phyloP scores from a whole-genome alignment of 2,888 invertebrate species.

The Pseudolycoriella hygida region DNA sequence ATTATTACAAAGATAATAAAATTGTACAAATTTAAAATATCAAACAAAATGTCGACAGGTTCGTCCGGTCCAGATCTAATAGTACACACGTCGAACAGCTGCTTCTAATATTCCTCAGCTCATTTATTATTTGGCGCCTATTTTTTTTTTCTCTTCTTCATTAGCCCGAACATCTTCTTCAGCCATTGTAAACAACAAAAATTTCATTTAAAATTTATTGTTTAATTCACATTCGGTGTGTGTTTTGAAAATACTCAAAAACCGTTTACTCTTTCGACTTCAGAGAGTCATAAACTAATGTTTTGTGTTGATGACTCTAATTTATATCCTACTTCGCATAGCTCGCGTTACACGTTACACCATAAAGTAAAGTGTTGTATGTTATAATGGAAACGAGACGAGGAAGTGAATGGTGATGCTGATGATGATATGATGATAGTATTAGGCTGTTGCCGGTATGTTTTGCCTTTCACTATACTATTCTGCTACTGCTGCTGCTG shows the following conservation, averaged over 20 bases:
- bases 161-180: not conserved
- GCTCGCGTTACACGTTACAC: not conserved
- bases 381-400: constrained; percentile 1
- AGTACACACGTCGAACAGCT: not conserved
- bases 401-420: constrained; percentile 1
- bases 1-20: too few relatives aligned
- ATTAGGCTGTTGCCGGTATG: not conserved
- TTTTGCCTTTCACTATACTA: not conserved
- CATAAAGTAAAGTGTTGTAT: not conserved
- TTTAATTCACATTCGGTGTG: constrained; percentile 2
- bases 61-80: too few relatives aligned
- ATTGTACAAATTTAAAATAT: too few relatives aligned
- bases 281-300: not conserved
- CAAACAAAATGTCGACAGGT: too few relatives aligned
- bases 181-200: not conserved
- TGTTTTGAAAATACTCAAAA: constrained; percentile 1
- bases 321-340: not conserved
- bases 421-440: constrained; percentile 1
- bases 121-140: constrained; percentile 3
- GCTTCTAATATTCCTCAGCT: constrained; percentile 2
- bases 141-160: constrained; percentile 1
- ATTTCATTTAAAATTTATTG: constrained; percentile 3
- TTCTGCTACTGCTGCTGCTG: too few relatives aligned
- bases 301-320: constrained; percentile 1
- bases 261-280: not conserved